Percentiles rank a stretch among this genome's conserved stretches.
These are phyloP conservation scores for Hypotaenidia philippensis DNA, from an alignment of 2,797 vertebrate genomes.

Conservation along the genomic window DNA sequence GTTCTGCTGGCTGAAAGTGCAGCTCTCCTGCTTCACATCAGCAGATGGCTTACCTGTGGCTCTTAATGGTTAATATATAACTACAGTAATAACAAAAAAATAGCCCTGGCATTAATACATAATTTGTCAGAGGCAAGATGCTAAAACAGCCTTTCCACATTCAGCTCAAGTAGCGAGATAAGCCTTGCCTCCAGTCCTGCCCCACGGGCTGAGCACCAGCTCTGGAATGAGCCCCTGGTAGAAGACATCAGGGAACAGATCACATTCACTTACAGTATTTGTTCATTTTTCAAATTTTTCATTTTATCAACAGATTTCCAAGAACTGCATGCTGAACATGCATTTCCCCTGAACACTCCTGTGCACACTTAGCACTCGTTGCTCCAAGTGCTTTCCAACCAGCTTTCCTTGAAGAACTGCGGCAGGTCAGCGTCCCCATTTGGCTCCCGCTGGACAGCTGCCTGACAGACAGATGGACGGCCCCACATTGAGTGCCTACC, in stretches of 20 bases:
- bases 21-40: neutral
- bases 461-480: accelerated
- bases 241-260: constrained; percentile 13
- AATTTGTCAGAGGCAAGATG: constrained; percentile 47
- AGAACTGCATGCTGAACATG: constrained; percentile 38
- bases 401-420: neutral
- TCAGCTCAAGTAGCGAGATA: constrained; percentile 42
- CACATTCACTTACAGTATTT: constrained; percentile 26
- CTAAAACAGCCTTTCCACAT: constrained; percentile 45
- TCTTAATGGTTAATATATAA: constrained; percentile 64
- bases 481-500: neutral
- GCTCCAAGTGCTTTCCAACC: constrained; percentile 9
- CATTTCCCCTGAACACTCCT: neutral
- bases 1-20: neutral
- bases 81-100: constrained; percentile 25
- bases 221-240: constrained; percentile 41
- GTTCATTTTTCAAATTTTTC: constrained; percentile 25
- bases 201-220: constrained; percentile 9
- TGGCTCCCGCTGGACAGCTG: neutral
- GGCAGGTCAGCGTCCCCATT: neutral
- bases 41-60: constrained; percentile 54
- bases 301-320: constrained; percentile 60
- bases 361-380: constrained; percentile 3
- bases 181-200: constrained; percentile 9
- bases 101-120: constrained; percentile 19